These are phyloP conservation scores for Zaprionus inermis DNA, from an alignment of 1,140 invertebrate species.

Conservation along the genomic window DNA sequence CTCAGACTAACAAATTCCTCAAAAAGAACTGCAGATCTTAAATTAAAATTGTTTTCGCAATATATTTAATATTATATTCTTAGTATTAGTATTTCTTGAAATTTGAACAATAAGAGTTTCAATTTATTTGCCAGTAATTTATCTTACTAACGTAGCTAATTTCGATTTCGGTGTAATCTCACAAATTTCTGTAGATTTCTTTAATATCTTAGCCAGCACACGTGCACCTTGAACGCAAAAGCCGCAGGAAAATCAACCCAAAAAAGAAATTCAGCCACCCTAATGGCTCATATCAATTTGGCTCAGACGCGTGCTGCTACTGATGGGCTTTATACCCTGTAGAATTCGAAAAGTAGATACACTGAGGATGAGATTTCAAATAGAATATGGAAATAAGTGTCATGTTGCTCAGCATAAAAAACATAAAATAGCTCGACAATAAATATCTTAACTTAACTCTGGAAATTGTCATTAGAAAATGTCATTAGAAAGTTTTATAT, in stretches of 20 bases:
- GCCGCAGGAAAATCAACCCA: constrained; percentile 38
- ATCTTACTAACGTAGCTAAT: constrained; percentile 10
- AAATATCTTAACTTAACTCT: too few relatives aligned
- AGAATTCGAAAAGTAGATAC: background rate
- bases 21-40: background rate
- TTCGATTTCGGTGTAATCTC: constrained; percentile 1
- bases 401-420: too few relatives aligned
- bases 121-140: constrained; percentile 25
- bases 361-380: too few relatives aligned
- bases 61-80: background rate
- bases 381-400: too few relatives aligned
- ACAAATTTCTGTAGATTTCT: constrained; percentile 6
- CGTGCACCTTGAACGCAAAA: constrained; percentile 38
- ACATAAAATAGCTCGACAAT: too few relatives aligned
- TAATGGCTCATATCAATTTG: constrained; percentile 83
- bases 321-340: constrained; percentile 34
- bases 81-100: background rate
- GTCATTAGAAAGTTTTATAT: too few relatives aligned
- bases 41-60: background rate
- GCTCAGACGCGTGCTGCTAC: constrained; percentile 68
- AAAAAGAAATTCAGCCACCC: constrained; percentile 64
- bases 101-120: background rate
- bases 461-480: too few relatives aligned
- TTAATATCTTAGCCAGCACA: constrained; percentile 27
- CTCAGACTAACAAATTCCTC: too few relatives aligned